Base-by-base conservation (phyloP, 2,797 vertebrate species). In the Oceanodroma leucorhoa region DNA sequence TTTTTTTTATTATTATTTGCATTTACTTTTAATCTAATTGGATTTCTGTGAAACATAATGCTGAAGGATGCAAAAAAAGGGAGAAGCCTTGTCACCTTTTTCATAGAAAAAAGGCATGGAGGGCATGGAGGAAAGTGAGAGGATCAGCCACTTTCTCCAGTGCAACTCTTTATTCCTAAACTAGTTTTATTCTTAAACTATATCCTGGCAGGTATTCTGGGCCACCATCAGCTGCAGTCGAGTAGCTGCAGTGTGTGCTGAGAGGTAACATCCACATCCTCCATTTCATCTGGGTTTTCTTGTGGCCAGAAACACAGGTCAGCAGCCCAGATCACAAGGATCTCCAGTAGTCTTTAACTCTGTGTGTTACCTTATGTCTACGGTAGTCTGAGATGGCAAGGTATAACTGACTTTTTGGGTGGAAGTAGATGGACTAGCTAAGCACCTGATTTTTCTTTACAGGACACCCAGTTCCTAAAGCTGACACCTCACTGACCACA, bases 381-480 rank as follows among this genome's bases (percentile, higher is more conserved):
- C 1, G 3, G 23, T 3, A n/a, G 14, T 32, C 43, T 69, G 83
- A 54, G 36, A 55, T 3, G 21, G 24, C 15, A 29, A 40, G 10
- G 16, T 36, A 3, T 22, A 5, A 32, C 17, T 54, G 32, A 24
- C 20, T 58, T 43, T 45, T 46, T 57, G 34, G 30, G 6, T 38
- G 51, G 61, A 48, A 23, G 27, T 8, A 53, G 16, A 2, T 19
- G 30, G n/a, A 51, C 18, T 41, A n/a, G 20, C 58, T 72, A 61
- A 89, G 2, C 34, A 58, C 18, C 13, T 62, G 15, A 3, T 27
- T 85, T 73, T 55, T 14, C 19, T 88, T 79, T 78, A 34, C 94
- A 96, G 96, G 96, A 78, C 79, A 14, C 76, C 87, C 76, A 91
- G 90, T 65, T 95, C 96, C 41, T 96, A 91, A 90, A 92, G 15